Evolutionary conservation across 2,888 invertebrate genomes (phyloP), one percentile per base, ranked within the genome.

Genomic region (Lypha dubia): DNA sequence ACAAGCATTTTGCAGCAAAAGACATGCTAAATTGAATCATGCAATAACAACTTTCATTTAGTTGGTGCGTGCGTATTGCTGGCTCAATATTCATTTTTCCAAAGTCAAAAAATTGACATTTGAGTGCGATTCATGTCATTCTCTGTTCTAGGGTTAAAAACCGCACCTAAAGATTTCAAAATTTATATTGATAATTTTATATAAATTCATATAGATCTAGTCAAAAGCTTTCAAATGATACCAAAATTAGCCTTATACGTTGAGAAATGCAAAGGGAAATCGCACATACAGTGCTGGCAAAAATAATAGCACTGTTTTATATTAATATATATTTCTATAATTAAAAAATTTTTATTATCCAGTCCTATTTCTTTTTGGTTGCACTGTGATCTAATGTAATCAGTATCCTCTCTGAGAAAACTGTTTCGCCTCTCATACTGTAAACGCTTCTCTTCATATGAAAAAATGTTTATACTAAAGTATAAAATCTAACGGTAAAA

Each of bases 41-140:
- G 46, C 46, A 28, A 11, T 38, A 28, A 46, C 24, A 65, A 8
- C 11, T 17, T 65, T 65, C 46, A 20, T 65, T 65, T 44, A 46
- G 28, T 46, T 65, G 46, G 28, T 46, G 65, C n/a, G n/a, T n/a
- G n/a, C 44, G 24, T 46, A 63, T 15, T 63, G 63, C 32, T 46
- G 11, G 24, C 46, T 63, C 28, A 63, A 44, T 65, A 24, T 65
- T 65, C 28, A 49, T 32, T 65, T 65, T 62, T 41, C 22, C 22
- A 62, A 62, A 62, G 17, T 41, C 13, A 62, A 22, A 41, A 41
- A 62, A 41, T 41, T 65, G 46, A 9, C 65, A 28, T 46, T 46
- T 65, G 65, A 46, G 17, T 65, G 65, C 28, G 20, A 65, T 46
- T 65, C 65, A 65, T 65, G 65, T 22, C 46, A 46, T 28, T 65